Evolutionary conservation across 2,113 vertebrate genomes (phyloP), one percentile per base, ranked within the genome.

Genomic region (Burhinus bistriatus): DNA sequence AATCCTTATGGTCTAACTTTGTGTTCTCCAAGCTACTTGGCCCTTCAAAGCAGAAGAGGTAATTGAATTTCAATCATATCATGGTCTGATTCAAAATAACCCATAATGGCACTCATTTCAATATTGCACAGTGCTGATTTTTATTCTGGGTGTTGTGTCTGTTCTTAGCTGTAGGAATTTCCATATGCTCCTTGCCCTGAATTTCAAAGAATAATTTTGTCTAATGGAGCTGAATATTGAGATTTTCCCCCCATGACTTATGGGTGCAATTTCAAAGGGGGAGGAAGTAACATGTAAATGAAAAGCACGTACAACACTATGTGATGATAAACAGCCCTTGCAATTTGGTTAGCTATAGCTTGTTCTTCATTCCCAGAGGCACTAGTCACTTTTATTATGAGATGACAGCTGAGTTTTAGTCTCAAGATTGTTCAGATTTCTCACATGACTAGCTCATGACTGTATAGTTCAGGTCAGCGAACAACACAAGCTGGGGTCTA

Each of bases 131-230:
- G 12, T 1, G 66, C 89, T 95, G 92, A 88, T 95, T 95, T 88
- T 97, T 83, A 95, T 95, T 88, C 97, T 70, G 52, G 47, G 9
- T 55, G 21, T 23, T 59, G n/a, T 70, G 49, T 32, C 84, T 94
- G 61, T 66, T 96, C 95, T 77, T 81, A 25, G 20, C 61, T 72
- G 81, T 88, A 78, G 71, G 65, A 93, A 97, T 97, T 97, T 97
- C 93, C 96, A 94, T 96, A 96, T 85, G 93, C 93, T 95, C 95
- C 93, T 97, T 94, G 94, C 81, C 94, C 87, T 95, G 83, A 88
- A 96, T 97, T 97, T 91, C 84, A 97, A 95, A 97, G 83, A 73
- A 85, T 73, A 89, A 40, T 78, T 93, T 89, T 79, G 84, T 76
- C 80, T 96, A 97, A 97, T 96, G 89, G 90, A 94, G 83, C 52